These are phyloP conservation scores for Eulemur macaco DNA, from an alignment of 2,113 vertebrate species.

Conservation along the genomic window DNA sequence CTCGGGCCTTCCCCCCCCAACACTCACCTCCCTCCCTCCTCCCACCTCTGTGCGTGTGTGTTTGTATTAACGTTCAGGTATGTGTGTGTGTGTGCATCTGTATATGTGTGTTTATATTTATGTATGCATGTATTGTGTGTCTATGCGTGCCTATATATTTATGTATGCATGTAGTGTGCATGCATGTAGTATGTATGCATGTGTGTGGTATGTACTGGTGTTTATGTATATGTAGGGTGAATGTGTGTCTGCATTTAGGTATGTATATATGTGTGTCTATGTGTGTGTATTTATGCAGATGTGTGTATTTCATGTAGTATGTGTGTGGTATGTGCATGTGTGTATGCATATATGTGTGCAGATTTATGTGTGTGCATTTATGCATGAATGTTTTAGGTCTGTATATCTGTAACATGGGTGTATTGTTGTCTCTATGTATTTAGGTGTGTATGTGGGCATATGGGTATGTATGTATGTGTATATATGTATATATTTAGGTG, in stretches of 20 bases:
- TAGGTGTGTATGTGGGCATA: rapidly evolving
- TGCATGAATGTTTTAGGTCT: background rate
- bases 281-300: background rate
- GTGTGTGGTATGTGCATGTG: background rate
- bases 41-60: rapidly evolving
- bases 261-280: background rate
- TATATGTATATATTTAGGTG: background rate
- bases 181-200: background rate
- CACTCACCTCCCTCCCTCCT: background rate
- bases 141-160: rapidly evolving
- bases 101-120: background rate
- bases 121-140: background rate
- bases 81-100: background rate
- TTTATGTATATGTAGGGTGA: background rate
- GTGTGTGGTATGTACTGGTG: background rate
- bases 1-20: background rate
- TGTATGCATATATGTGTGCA: background rate
- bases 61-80: background rate
- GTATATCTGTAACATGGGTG: background rate
- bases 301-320: background rate
- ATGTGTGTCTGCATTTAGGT: background rate
- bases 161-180: background rate
- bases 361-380: background rate
- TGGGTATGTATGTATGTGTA: rapidly evolving
- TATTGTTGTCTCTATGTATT: background rate